Percentiles rank a stretch among this genome's conserved stretches.
phyloP scores from a whole-genome alignment of 2,797 vertebrate species.

The Bucorvus abyssinicus region DNA sequence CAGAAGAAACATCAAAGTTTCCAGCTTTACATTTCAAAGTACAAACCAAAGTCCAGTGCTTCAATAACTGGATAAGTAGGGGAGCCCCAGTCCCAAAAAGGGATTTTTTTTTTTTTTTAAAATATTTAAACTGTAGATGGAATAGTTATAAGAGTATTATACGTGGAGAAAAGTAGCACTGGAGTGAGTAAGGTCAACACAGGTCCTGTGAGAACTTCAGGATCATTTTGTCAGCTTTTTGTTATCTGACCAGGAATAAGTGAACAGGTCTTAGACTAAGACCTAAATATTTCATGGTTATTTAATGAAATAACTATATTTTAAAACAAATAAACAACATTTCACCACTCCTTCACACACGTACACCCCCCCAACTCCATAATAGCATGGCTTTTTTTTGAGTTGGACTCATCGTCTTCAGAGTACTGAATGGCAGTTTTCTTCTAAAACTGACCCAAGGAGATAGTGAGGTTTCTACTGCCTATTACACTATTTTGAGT shows the following conservation, averaged over 20 bases:
- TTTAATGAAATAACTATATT: not conserved
- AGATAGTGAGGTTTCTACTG: not conserved
- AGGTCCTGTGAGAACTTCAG: not conserved
- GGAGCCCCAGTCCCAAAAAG: no score
- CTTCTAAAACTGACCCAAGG: not conserved
- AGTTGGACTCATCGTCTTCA: not conserved
- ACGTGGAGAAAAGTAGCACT: not conserved
- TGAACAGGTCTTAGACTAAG: not conserved
- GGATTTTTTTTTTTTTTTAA: not conserved
- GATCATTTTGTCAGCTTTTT: not conserved
- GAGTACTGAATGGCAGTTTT: not conserved
- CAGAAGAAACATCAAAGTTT: not conserved
- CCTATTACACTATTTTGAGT: not conserved
- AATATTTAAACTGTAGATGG: not conserved
- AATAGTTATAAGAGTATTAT: not conserved
- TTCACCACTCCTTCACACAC: no score
- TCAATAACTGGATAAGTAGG: not conserved
- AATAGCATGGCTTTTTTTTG: not conserved
- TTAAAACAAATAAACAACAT: not conserved
- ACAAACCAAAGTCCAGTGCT: not conserved
- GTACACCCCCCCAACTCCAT: rapidly evolving
- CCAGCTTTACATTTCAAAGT: not conserved
- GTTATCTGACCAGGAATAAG: not conserved
- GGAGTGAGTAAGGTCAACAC: not conserved
- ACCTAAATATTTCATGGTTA: not conserved